These are phyloP conservation scores for Chaetodon auriga DNA, from an alignment of 2,113 vertebrate genomes.

Conservation along the genomic window DNA sequence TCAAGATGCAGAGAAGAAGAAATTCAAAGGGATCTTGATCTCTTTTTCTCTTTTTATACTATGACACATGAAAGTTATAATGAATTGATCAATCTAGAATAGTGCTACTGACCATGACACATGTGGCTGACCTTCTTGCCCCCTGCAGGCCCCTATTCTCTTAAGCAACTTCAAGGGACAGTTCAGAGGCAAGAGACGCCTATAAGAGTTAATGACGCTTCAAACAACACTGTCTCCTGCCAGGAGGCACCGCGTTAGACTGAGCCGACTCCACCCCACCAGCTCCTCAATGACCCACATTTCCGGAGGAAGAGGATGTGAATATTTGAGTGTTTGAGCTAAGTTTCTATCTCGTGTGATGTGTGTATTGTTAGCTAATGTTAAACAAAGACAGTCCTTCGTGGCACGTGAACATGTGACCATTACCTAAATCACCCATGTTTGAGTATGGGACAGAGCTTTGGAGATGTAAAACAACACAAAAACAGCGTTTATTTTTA, in stretches of 20 bases:
- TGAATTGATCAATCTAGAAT: not conserved
- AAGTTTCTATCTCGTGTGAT: not conserved
- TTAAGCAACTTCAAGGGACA: conserved; percentile 60
- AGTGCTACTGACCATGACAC: not conserved
- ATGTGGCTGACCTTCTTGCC: not conserved
- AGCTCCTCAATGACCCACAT: conserved; percentile 44
- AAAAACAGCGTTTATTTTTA: conserved; percentile 80
- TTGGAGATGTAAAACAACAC: conserved; percentile 67
- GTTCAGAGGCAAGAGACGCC: conserved; percentile 45
- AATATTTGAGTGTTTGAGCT: conserved; percentile 12
- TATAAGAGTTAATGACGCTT: conserved; percentile 74
- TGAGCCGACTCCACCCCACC: conserved; percentile 48
- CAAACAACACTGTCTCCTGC: conserved; percentile 71
- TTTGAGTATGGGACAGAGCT: conserved; percentile 45
- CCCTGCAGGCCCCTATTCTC: conserved; percentile 6
- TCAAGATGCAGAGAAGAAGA: not conserved
- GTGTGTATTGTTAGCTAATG: conserved; percentile 28
- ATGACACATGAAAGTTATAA: not conserved
- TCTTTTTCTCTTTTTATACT: not conserved
- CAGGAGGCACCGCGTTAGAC: conserved; percentile 53
- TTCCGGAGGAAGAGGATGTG: conserved; percentile 1
- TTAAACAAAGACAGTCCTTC: conserved; percentile 41
- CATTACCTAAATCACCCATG: conserved; percentile 11
- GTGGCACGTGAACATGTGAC: conserved; percentile 57
- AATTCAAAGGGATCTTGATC: not conserved